phyloP scores from a whole-genome alignment of 2,888 invertebrate species.

The Stictocephala bisonia region DNA sequence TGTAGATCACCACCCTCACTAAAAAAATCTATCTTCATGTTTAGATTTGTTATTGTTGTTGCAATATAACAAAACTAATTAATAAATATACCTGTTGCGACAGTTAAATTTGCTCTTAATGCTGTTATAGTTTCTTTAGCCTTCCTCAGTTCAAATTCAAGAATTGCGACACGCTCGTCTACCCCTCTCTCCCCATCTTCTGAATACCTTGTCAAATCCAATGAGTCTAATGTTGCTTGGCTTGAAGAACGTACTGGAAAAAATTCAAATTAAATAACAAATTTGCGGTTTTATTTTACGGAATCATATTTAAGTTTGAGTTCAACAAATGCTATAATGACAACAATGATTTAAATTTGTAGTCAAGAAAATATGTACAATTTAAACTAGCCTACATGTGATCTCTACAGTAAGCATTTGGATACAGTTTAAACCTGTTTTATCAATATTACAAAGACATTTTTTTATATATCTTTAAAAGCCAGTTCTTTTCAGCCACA shows the following conservation, averaged over 20 bases:
- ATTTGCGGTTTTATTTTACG: no score
- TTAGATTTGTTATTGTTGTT: no score
- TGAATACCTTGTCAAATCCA: slow-evolving; percentile 86
- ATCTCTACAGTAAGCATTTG: no score
- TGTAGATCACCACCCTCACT: no score
- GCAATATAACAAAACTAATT: no score
- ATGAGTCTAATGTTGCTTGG: slow-evolving; percentile 87
- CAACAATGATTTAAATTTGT: background rate
- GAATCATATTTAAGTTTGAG: background rate
- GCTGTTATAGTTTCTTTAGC: slow-evolving; percentile 88
- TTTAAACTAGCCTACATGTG: no score
- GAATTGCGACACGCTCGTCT: slow-evolving; percentile 82
- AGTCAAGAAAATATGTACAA: no score
- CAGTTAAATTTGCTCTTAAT: slow-evolving; percentile 83
- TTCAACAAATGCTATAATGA: background rate
- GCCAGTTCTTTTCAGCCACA: no score
- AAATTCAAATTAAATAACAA: background rate
- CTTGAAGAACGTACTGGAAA: slow-evolving; percentile 80
- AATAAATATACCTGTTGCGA: slow-evolving; percentile 72
- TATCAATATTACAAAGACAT: no score
- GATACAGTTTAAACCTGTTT: no score
- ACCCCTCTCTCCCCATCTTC: slow-evolving; percentile 87
- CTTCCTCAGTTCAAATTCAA: slow-evolving; percentile 89
- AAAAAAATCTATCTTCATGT: no score
- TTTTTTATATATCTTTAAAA: no score